Percentiles rank a stretch among this genome's conserved stretches.
Conservation (phyloP, 2,888 invertebrate genomes). For the Andrena minutula region DNA sequence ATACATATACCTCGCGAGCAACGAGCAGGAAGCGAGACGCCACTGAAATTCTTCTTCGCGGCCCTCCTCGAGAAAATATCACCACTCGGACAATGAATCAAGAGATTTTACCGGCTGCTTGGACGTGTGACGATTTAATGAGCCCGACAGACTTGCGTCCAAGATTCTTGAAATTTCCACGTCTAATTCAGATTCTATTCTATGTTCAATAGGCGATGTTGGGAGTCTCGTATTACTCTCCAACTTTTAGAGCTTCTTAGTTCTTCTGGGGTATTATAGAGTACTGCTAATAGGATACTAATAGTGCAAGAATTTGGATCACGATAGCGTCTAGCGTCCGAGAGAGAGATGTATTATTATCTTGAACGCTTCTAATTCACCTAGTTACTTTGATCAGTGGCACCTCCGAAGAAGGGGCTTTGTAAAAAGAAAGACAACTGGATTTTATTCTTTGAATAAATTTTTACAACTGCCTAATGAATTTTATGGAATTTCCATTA, state of each 20-base stretch:
- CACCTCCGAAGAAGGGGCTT: not conserved
- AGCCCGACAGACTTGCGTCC: not conserved
- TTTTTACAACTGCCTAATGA: too few species aligned
- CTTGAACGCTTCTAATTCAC: not conserved
- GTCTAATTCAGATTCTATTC: not conserved
- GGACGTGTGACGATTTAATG: conserved; percentile 3
- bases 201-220: too few species aligned
- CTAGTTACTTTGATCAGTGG: not conserved
- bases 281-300: too few species aligned
- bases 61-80: not conserved
- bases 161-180: not conserved
- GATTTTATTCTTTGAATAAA: too few species aligned
- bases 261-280: too few species aligned
- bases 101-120: not conserved
- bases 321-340: too few species aligned
- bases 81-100: conserved; percentile 11
- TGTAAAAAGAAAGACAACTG: too few species aligned
- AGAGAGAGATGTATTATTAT: too few species aligned
- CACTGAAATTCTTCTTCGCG: conserved; percentile 6
- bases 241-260: too few species aligned
- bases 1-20: conserved; percentile 29
- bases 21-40: conserved; percentile 24
- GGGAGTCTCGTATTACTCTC: too few species aligned
- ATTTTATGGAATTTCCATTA: too few species aligned
- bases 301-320: conserved; percentile 2